Evolutionary conservation across 2,113 vertebrate genomes (phyloP), one percentile per base, ranked within the genome.

Genomic region (Amphiprion ocellaris): DNA sequence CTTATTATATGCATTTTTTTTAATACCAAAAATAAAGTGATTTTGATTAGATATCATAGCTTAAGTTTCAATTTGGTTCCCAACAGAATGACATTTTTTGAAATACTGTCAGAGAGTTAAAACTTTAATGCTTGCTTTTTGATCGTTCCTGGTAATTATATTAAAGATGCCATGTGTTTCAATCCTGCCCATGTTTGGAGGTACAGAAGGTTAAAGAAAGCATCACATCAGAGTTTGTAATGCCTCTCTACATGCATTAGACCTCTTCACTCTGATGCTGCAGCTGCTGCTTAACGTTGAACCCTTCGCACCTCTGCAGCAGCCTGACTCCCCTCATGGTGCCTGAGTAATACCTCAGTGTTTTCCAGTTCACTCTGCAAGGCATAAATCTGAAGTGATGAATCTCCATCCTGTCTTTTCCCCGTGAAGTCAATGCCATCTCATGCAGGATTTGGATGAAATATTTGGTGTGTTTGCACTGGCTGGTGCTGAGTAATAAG

Each of bases 401-500:
- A 63, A 73, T 77, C 11, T 62, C 28, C 14, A 47, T 73, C 39
- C 41, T 54, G 21, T 16, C 56, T 28, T 30, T 10, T 0, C 28
- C 23, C n/a, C 49, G 28, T 52, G 66, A 39, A 63, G 44, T 68
- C 77, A 85, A 89, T 54, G 37, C 44, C 54, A 46, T 54, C 49
- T 69, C 0, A 4, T 46, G 41, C 73, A 59, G 47, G 69, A 26
- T 61, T n/a, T 61, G 39, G 60, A 62, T 72, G 59, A 54, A 77
- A 66, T 70, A 49, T 77, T 67, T 69, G 55, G 21, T 59, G 52
- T 44, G 55, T 46, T 64, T 62, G 77, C 65, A 37, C 60, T n/a
- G 59, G 19, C 47, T 62, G 49, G 37, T 28, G 33, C 65, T 77
- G 63, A 77, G 67, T 72, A 69, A 85, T 85, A 69, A 61, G 9